Evolutionary conservation across 2,888 invertebrate species (phyloP), one percentile per base, ranked within the genome.

Genomic region (Sinohyriopsis cumingii): DNA sequence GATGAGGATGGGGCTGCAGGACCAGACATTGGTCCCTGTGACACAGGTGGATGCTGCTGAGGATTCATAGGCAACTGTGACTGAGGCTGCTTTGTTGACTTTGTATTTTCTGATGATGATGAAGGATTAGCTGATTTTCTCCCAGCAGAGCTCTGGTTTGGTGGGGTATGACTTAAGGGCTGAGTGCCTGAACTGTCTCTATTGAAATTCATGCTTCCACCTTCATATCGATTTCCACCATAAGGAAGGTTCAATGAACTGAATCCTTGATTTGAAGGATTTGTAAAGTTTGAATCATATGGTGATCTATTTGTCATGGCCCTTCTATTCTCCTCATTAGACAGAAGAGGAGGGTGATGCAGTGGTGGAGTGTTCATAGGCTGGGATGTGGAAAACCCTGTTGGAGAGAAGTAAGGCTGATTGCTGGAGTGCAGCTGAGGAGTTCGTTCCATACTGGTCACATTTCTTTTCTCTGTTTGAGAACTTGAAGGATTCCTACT

Each of bases 311-410:
- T 76, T 3, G 70, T 73, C 67, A 82, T 73, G 55, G 72, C 74
- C 55, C 76, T 61, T n/a, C 69, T 63, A 19, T 78, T 66, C 20
- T 78, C 75, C 22, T 81, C 80, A 15, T 72, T 72, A 7, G 76
- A 76, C 69, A 81, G 77, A 59, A 83, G 66, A 9, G 82, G 79
- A n/a, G 80, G 84, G 61, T 84, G 85, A 55, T 81, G 84, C 18
- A 84, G 69, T 0, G 84, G 83, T 24, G 84, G 82, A 5, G 84
- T 84, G 64, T 82, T 82, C 15, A 84, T 77, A 25, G 81, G 80
- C n/a, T 75, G 76, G 3, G 82, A 72, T 33, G 80, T 72, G 6
- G 81, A 77, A 63, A 78, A 83, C 66, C 73, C 77, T 55, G 78
- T 71, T 15, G 82, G 71, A 55, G 79, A 72, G 61, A 77, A 80